These are phyloP conservation scores for Drosophila kohkoa DNA, from an alignment of 1,140 invertebrate species.

Conservation along the genomic window DNA sequence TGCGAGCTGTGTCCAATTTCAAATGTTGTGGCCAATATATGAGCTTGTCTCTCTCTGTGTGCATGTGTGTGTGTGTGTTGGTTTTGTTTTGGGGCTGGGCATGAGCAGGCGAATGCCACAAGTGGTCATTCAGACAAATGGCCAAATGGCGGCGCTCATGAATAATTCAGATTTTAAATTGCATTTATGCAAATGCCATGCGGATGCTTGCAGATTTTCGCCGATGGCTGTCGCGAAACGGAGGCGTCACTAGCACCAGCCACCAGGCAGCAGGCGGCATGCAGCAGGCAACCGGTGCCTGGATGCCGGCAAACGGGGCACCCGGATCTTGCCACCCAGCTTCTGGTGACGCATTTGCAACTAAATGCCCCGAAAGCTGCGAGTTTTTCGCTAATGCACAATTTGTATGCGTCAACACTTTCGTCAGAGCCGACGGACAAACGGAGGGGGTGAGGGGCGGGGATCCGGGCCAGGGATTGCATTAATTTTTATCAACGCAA, in stretches of 20 bases:
- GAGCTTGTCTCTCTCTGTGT: not conserved
- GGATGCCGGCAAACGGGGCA: conserved; percentile 1
- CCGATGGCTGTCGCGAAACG: conserved; percentile 67
- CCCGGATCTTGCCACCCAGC: conserved; percentile 6
- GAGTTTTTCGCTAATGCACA: conserved; percentile 82
- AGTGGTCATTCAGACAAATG: conserved; percentile 83
- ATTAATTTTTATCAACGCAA: conserved; percentile 73
- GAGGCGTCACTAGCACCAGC: conserved; percentile 48
- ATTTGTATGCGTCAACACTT: conserved; percentile 83
- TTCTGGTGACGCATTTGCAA: conserved; percentile 70
- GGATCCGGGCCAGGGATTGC: conserved; percentile 10
- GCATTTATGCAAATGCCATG: conserved; percentile 79
- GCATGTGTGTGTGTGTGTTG: conserved; percentile 2
- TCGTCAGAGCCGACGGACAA: conserved; percentile 46
- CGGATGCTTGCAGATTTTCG: conserved; percentile 82
- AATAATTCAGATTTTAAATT: conserved; percentile 83
- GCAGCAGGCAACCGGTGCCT: conserved; percentile 25
- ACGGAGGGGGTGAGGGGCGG: not conserved
- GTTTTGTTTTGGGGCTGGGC: not conserved
- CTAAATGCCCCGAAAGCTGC: conserved; percentile 79
- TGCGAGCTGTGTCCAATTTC: conserved; percentile 36
- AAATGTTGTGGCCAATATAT: conserved; percentile 42
- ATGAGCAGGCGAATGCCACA: conserved; percentile 66
- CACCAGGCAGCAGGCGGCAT: conserved; percentile 11
- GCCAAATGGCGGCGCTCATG: conserved; percentile 80